These are phyloP conservation scores for Ladona fulva DNA, from an alignment of 1,140 invertebrate species.

Conservation along the genomic window DNA sequence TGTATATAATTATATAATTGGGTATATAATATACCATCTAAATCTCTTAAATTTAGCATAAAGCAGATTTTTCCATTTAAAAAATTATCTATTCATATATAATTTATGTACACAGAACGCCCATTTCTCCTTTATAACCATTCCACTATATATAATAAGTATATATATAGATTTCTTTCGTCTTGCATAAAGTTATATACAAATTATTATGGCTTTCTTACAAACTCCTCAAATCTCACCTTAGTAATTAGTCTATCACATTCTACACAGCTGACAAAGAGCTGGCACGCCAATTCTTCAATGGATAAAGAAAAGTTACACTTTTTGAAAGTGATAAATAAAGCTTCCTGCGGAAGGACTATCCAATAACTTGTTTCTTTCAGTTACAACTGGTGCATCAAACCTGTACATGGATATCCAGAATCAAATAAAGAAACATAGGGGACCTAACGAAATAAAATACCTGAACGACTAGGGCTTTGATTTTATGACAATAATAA, in stretches of 20 bases:
- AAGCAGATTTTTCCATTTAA: not conserved
- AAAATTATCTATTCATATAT: not conserved
- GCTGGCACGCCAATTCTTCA: not conserved
- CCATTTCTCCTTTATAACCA: not conserved
- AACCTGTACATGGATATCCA: not conserved
- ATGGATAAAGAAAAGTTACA: not conserved
- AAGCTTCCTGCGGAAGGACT: not conserved
- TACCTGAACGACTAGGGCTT: not conserved
- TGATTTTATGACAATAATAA: not conserved
- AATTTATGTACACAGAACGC: not conserved
- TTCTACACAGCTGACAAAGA: not conserved
- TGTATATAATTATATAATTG: slow-evolving; percentile 6
- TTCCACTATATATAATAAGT: not conserved
- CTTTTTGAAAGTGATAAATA: slow-evolving; percentile 3
- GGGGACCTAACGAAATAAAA: not conserved
- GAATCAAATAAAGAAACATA: not conserved
- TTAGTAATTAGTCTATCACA: slow-evolving; percentile 3
- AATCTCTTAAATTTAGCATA: not conserved
- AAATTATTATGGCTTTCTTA: not conserved
- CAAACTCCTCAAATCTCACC: not conserved
- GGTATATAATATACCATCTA: not conserved
- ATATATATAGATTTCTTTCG: not conserved
- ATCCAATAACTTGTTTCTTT: not conserved
- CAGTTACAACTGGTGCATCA: not conserved
- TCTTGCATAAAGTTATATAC: not conserved